Percentiles rank a stretch among this genome's conserved stretches.
These are phyloP conservation scores for Epinephelus malabaricus DNA, from an alignment of 2,797 vertebrate genomes.

Conservation along the genomic window DNA sequence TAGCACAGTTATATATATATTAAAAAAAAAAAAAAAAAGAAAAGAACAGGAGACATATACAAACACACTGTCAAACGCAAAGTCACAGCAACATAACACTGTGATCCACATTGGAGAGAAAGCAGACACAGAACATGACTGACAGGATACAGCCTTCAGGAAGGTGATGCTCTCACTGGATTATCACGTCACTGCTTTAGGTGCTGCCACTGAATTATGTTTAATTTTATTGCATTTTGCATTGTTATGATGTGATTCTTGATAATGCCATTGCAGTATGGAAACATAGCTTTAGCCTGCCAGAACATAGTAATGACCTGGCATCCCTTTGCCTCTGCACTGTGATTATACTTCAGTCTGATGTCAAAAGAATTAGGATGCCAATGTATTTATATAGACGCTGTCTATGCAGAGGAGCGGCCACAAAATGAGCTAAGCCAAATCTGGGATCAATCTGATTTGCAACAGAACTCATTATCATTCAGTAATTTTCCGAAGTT, in stretches of 20 bases:
- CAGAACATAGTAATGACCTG: constrained; percentile 15
- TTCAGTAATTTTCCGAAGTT: constrained; percentile 51
- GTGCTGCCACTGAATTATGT: constrained; percentile 38
- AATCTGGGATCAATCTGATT: constrained; percentile 60
- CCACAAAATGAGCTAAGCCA: constrained; percentile 56
- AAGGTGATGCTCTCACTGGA: constrained; percentile 55
- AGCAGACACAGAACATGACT: constrained; percentile 56
- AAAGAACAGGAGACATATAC: constrained; percentile 41
- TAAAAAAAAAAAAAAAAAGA: neutral
- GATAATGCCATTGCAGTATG: constrained; percentile 20
- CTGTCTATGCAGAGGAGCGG: constrained; percentile 46
- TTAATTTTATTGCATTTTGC: constrained; percentile 59
- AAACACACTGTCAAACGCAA: constrained; percentile 62
- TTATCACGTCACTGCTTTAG: constrained; percentile 50
- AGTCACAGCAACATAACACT: constrained; percentile 55
- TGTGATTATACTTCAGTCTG: constrained; percentile 21
- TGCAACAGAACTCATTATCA: constrained; percentile 51
- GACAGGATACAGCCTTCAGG: constrained; percentile 64
- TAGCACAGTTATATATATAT: constrained; percentile 26
- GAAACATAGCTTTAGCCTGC: constrained; percentile 34
- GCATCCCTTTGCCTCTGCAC: constrained; percentile 32
- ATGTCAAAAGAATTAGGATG: constrained; percentile 50
- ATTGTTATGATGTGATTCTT: constrained; percentile 9
- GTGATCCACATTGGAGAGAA: constrained; percentile 54
- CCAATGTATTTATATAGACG: constrained; percentile 27